Conservation (phyloP, 2,888 invertebrate species). For the Branchipolynoe longqiensis region DNA sequence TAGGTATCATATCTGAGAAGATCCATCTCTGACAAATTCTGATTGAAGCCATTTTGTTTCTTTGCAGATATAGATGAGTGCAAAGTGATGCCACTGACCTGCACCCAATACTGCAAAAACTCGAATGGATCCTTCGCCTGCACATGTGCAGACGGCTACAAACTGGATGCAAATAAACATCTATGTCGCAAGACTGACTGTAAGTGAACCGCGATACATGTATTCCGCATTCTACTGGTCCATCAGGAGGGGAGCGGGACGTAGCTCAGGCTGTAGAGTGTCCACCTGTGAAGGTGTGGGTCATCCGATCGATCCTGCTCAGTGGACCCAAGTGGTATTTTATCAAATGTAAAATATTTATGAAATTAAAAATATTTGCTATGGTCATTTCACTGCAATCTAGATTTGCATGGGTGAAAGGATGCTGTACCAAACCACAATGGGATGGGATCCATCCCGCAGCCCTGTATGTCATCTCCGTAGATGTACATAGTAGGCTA, state of each 20-base stretch:
- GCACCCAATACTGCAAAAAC: slow-evolving; percentile 90
- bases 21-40: neutral
- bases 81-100: slow-evolving; percentile 83
- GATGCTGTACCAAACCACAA: no score
- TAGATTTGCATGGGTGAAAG: neutral
- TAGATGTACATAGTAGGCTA: no score
- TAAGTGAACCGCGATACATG: neutral
- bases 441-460: no score
- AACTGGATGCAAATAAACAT: slow-evolving; percentile 84
- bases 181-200: neutral
- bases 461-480: no score
- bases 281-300: no score
- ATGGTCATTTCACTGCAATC: neutral
- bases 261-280: no score
- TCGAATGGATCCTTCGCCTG: slow-evolving; percentile 90
- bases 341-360: neutral
- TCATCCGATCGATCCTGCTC: no score
- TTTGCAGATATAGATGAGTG: slow-evolving; percentile 87
- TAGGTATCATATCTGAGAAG: neutral
- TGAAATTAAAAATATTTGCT: neutral
- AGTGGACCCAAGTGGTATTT: neutral
- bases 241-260: no score
- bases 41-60: neutral
- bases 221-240: neutral
- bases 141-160: slow-evolving; percentile 87